Base-by-base conservation (phyloP, 2,888 invertebrate species). In the Ochropleura plecta region DNA sequence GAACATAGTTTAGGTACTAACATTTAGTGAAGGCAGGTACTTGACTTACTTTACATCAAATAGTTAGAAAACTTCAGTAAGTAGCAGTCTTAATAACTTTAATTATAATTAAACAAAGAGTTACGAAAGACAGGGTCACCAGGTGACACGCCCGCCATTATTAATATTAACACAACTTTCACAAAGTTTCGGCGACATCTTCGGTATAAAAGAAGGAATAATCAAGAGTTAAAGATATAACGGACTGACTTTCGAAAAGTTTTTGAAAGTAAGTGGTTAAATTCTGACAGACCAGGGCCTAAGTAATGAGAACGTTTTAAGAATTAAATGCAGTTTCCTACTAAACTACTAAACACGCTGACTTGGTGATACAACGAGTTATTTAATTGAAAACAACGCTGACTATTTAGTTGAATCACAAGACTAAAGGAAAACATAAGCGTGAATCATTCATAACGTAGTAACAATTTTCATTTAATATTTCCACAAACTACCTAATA, bases 21-120 rank as follows among this genome's bases (percentile, higher is more conserved):
- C 69, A 72, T 75, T 44, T 49, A 70, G 72, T 76, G 71, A 78
- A 63, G 64, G 48, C 30, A 75, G 67, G 73, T 59, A 72, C 73
- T 78, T 46, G 64, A 73, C 60, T n/a, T n/a, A 57, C 79, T 77
- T 76, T 60, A 72, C 65, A 65, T 76, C 72, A 79, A 69, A 73
- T 71, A 71, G 73, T 82, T 66, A 74, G 46, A 42, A 51, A 76
- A 79, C 67, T 76, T 70, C 48, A 64, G 42, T 66, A 6, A 78
- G 70, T 73, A 73, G 78, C 69, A 76, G 57, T 71, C 59, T 78
- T 83, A 77, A 85, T 79, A 74, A 76, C 71, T 79, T 78, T 69
- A 78, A 79, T 87, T 80, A 80, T 77, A 80, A 76, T 76, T 75
- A 63, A 71, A 82, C 84, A 72, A 71, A 77, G 71, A 69, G 59